A percentile compares a stretch with the other conserved stretches of the same genome.
Evolutionary conservation across 1,140 invertebrate genomes (phyloP).

Genomic region (Drosophila sp.): DNA sequence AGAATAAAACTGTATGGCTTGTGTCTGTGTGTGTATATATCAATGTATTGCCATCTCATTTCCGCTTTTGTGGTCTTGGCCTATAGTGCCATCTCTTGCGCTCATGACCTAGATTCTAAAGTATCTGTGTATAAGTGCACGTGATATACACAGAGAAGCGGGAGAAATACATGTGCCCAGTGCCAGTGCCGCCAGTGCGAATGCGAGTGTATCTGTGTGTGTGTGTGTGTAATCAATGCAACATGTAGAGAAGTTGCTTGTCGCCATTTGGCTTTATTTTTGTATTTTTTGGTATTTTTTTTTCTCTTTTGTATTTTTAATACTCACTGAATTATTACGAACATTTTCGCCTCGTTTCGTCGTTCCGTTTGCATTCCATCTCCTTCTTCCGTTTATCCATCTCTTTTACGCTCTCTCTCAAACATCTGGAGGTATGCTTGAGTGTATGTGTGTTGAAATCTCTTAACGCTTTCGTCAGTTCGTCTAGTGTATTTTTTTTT

Average conservation of each 20-base stretch:
- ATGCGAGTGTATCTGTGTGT: slow-evolving; percentile 20
- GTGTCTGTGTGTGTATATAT: slow-evolving; percentile 48
- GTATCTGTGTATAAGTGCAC: slow-evolving; percentile 65
- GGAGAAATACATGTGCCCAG: slow-evolving; percentile 55
- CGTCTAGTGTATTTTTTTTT: slow-evolving; percentile 17
- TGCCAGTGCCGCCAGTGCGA: slow-evolving; percentile 3
- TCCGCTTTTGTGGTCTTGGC: slow-evolving; percentile 76
- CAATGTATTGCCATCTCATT: slow-evolving; percentile 77
- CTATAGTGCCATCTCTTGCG: slow-evolving; percentile 82
- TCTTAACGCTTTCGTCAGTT: slow-evolving; percentile 68
- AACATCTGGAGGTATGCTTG: not conserved
- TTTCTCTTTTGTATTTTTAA: slow-evolving; percentile 69
- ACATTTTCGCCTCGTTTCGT: slow-evolving; percentile 59
- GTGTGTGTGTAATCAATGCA: slow-evolving; percentile 79
- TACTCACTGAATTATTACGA: slow-evolving; percentile 74
- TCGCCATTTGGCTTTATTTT: slow-evolving; percentile 25
- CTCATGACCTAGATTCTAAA: slow-evolving; percentile 82
- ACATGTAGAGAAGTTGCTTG: slow-evolving; percentile 70
- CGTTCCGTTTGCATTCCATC: slow-evolving; percentile 57
- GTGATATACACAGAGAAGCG: slow-evolving; percentile 55
- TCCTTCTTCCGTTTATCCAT: slow-evolving; percentile 54
- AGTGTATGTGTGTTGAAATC: slow-evolving; percentile 65
- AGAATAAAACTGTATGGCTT: slow-evolving; percentile 22
- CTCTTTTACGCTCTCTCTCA: slow-evolving; percentile 22
- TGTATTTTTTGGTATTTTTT: slow-evolving; percentile 28